Evolutionary conservation across 1,140 invertebrate species (phyloP), one percentile per base, ranked within the genome.

Genomic region (Mizuhopecten yessoensis): DNA sequence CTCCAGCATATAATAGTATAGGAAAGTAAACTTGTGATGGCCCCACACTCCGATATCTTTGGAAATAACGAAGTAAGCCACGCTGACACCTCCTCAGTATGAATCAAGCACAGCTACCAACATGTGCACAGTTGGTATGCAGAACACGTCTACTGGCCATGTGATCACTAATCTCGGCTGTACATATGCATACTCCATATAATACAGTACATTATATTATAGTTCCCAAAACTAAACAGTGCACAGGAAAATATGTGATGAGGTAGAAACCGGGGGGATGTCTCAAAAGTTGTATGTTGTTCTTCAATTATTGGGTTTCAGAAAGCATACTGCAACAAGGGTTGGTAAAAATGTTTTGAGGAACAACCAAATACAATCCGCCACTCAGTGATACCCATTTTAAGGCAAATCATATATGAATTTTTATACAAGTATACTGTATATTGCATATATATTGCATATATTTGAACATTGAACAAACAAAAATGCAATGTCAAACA

Each of bases 91-190:
- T 75, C 29, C 57, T 11, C 57, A 75, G 57, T n/a, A 75, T 75
- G 57, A 75, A 75, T 75, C 57, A 75, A 75, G 45, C 57, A 29
- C 57, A 75, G 57, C 57, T n/a, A 75, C 57, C 57, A 75, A 75
- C 57, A 75, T 75, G 57, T 75, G 57, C 29, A n/a, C 57, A 75
- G 57, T 75, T 3, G 57, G 57, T n/a, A 75, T 75, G 57, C 57
- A 75, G 23, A 75, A 75, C 23, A 75, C 29, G 42, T 45, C 9
- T 45, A 45, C 9, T 15, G 57, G 23, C 29, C 57, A 75, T 75
- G 57, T 75, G 57, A 75, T 17, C 57, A 75, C 23, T 29, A 75
- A 5, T 29, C 9, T 5, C 57, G 29, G 57, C 57, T 75, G 57
- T 75, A 75, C 57, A 75, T n/a, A n/a, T n/a, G n/a, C 17, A 75